Evolutionary conservation across 2,888 invertebrate species (phyloP).

Genomic region (Drosophila basisetae): DNA sequence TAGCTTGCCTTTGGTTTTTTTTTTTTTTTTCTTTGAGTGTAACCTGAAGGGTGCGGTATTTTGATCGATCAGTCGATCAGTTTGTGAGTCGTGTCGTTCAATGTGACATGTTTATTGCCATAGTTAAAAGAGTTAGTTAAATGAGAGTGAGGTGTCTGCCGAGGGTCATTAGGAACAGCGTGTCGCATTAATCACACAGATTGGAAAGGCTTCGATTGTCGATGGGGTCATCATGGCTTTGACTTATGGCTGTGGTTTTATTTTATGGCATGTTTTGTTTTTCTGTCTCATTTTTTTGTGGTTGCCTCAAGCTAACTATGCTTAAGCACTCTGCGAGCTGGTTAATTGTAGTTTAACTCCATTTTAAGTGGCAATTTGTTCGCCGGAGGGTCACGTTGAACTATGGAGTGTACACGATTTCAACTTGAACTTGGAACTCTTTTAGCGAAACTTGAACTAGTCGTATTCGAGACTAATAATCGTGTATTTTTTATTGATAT

Average conservation of each 20-base stretch:
- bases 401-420: constrained; percentile 47
- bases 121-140: constrained; percentile 37
- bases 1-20: constrained; percentile 16
- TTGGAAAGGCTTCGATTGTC: constrained; percentile 52
- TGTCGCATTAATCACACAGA: constrained; percentile 55
- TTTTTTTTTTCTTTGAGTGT: constrained; percentile 21
- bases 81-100: constrained; percentile 32
- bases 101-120: constrained; percentile 64
- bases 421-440: constrained; percentile 32
- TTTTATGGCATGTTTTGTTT: constrained; percentile 28
- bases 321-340: constrained; percentile 43
- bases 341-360: constrained; percentile 59
- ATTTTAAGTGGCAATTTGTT: constrained; percentile 50
- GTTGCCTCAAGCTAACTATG: constrained; percentile 31
- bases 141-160: constrained; percentile 20
- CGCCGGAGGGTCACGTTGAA: constrained; percentile 31
- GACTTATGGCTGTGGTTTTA: constrained; percentile 30
- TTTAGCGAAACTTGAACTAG: not conserved
- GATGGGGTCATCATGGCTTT: constrained; percentile 45
- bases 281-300: not conserved
- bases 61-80: constrained; percentile 48
- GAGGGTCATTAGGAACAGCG: constrained; percentile 58
- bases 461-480: constrained; percentile 26
- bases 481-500: not conserved
- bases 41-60: constrained; percentile 42